A percentile compares a stretch with the other conserved stretches of the same genome.
phyloP scores from a whole-genome alignment of 2,888 invertebrate species.

The Mechanitis mazaeus region DNA sequence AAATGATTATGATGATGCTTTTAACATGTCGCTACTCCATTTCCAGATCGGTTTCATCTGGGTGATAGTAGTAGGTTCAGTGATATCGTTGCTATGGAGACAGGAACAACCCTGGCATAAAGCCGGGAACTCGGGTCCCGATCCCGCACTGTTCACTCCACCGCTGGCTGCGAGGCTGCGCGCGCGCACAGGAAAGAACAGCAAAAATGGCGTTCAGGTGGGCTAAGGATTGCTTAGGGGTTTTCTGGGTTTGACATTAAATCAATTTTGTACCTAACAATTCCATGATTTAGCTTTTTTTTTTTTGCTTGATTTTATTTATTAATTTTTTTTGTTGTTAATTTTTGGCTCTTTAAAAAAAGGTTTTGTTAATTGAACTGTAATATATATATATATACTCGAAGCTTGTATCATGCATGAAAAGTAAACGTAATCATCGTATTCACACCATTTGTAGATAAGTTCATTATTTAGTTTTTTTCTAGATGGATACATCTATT shows the following conservation, averaged over 20 bases:
- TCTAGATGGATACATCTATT: constrained; percentile 46
- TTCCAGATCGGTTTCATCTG: constrained; percentile 59
- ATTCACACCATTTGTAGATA: constrained; percentile 21
- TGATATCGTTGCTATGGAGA: constrained; percentile 52
- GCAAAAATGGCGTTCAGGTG: constrained; percentile 43
- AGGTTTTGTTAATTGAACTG: too few relatives aligned
- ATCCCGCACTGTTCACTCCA: constrained; percentile 65
- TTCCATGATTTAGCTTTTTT: too few relatives aligned
- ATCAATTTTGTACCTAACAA: too few relatives aligned
- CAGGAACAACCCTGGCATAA: constrained; percentile 62
- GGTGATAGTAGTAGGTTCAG: constrained; percentile 55
- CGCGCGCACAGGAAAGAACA: too few relatives aligned
- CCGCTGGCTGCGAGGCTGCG: constrained; percentile 49
- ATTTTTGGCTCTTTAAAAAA: too few relatives aligned
- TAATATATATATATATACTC: neutral
- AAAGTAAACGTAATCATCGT: neutral
- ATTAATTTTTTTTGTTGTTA: too few relatives aligned
- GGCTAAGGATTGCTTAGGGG: neutral
- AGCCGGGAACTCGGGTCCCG: constrained; percentile 46
- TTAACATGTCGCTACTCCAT: neutral
- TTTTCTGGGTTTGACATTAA: too few relatives aligned
- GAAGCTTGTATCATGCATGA: neutral
- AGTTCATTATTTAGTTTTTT: constrained; percentile 41
- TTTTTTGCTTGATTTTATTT: too few relatives aligned
- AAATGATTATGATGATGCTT: neutral